Evolutionary conservation across 92 coral and sea anemone species (phyloP).

Genomic region (Porites lobata): DNA sequence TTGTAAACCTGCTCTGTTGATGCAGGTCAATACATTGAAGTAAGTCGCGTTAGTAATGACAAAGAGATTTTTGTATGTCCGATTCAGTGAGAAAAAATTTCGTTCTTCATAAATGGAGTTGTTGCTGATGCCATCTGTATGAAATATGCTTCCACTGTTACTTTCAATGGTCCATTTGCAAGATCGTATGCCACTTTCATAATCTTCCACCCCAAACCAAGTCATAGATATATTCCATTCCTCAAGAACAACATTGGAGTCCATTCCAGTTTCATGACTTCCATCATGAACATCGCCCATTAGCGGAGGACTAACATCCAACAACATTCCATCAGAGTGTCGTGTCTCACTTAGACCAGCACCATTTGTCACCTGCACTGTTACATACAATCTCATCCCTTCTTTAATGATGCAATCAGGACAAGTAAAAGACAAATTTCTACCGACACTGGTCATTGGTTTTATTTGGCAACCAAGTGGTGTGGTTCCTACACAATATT

Average conservation of each 20-base stretch:
- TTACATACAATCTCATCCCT: slow-evolving; percentile 59
- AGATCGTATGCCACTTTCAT: slow-evolving; percentile 71
- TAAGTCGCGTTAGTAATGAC: slow-evolving; percentile 47
- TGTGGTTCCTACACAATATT: slow-evolving; percentile 84
- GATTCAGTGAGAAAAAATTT: slow-evolving; percentile 40
- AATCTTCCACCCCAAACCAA: slow-evolving; percentile 91
- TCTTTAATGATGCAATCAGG: slow-evolving; percentile 46
- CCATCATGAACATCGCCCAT: slow-evolving; percentile 85
- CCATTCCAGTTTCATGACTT: slow-evolving; percentile 53
- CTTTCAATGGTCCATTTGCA: slow-evolving; percentile 77
- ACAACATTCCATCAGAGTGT: slow-evolving; percentile 82
- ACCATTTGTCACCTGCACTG: slow-evolving; percentile 66
- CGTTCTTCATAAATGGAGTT: slow-evolving; percentile 24
- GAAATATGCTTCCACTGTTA: background rate
- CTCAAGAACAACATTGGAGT: slow-evolving; percentile 59
- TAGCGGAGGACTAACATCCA: slow-evolving; percentile 86
- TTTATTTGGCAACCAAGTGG: slow-evolving; percentile 83
- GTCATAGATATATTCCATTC: slow-evolving; percentile 78
- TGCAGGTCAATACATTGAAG: slow-evolving; percentile 73
- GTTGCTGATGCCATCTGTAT: slow-evolving; percentile 16
- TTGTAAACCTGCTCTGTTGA: slow-evolving; percentile 73
- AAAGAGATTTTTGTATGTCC: slow-evolving; percentile 42
- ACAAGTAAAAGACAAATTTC: slow-evolving; percentile 63
- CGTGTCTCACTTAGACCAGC: slow-evolving; percentile 73
- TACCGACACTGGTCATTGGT: slow-evolving; percentile 60